Evolutionary conservation across 2,797 vertebrate species (phyloP).

Genomic region (Ambastaia sidthimunki): DNA sequence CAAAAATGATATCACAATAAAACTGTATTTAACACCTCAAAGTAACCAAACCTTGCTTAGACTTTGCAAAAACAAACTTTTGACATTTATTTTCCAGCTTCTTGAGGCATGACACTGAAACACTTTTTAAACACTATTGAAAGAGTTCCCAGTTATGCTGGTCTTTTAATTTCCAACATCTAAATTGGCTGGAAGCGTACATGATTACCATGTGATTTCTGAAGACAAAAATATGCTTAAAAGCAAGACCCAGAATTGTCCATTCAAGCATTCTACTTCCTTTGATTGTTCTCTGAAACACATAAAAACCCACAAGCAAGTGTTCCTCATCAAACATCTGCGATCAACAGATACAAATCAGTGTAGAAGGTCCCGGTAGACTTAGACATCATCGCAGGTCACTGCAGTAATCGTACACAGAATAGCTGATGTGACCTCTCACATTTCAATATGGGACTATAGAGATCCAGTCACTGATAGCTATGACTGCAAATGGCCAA

Average conservation of each 20-base stretch:
- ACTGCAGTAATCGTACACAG: slow-evolving; percentile 17
- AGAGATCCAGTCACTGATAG: slow-evolving; percentile 77
- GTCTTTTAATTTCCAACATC: no score
- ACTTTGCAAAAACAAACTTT: no score
- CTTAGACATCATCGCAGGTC: slow-evolving; percentile 11
- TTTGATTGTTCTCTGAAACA: slow-evolving; percentile 18
- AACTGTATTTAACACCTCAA: no score
- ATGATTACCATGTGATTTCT: not conserved
- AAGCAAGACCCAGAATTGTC: slow-evolving; percentile 5
- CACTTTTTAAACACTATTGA: no score
- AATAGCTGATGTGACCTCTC: slow-evolving; percentile 39
- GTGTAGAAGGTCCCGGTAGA: slow-evolving; percentile 15
- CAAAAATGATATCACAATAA: no score
- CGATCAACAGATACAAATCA: slow-evolving; percentile 13
- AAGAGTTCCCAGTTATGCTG: no score
- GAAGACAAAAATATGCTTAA: not conserved
- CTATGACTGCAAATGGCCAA: slow-evolving; percentile 80
- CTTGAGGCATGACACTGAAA: no score
- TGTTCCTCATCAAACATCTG: slow-evolving; percentile 29
- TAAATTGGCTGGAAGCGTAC: not conserved
- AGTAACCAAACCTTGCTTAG: no score
- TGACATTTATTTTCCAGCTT: not conserved
- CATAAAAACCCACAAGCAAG: slow-evolving; percentile 16
- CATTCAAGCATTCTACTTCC: not conserved
- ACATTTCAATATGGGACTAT: slow-evolving; percentile 22